phyloP scores from a whole-genome alignment of 2,797 vertebrate genomes.

The Varecia variegata region DNA sequence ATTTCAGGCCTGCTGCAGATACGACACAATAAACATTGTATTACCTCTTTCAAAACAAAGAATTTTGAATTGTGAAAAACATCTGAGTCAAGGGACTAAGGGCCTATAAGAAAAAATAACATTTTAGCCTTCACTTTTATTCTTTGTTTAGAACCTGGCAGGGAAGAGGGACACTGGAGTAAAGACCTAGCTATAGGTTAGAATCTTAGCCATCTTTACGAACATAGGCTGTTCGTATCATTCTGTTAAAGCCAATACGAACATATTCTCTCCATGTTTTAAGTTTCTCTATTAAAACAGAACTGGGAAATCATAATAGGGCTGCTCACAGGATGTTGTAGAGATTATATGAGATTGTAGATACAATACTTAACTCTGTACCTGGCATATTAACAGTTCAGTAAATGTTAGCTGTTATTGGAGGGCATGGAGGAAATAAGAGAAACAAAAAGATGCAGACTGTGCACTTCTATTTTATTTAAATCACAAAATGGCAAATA shows the following conservation, averaged over 20 bases:
- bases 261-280: background rate
- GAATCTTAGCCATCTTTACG: background rate
- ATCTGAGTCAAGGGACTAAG: background rate
- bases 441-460: background rate
- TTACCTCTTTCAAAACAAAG: background rate
- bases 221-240: constrained; percentile 18
- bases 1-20: background rate
- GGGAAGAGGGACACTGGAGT: background rate
- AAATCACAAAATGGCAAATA: constrained; percentile 33
- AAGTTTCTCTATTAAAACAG: background rate
- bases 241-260: too few relatives aligned
- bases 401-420: constrained; percentile 4
- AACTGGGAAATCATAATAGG: background rate
- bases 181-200: background rate
- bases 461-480: background rate
- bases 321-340: background rate
- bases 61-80: constrained; percentile 15
- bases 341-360: background rate
- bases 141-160: background rate
- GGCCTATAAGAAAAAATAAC: background rate
- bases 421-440: background rate
- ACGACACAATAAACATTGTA: background rate
- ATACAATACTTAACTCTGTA: constrained; percentile 14
- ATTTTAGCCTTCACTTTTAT: background rate
- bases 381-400: background rate